phyloP scores from a whole-genome alignment of 2,113 vertebrate genomes.

The Alectura lathami region DNA sequence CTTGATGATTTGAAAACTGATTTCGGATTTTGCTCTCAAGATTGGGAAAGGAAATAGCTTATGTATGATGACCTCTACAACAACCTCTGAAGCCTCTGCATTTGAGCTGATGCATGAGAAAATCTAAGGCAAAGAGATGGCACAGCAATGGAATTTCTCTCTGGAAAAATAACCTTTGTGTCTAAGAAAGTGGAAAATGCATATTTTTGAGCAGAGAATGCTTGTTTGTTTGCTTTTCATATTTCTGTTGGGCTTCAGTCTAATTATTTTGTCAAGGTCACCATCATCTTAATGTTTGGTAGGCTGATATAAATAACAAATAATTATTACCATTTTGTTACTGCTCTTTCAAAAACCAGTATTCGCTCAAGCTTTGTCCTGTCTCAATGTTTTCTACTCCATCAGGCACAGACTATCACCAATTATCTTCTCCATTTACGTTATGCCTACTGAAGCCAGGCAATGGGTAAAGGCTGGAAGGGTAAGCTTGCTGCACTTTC shows the following conservation, averaged over 20 bases:
- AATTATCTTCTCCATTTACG: background rate
- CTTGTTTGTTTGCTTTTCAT: background rate
- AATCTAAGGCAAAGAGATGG: background rate
- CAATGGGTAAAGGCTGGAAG: accelerated
- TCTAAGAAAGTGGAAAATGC: background rate
- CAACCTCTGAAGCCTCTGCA: background rate
- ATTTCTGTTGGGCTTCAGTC: background rate
- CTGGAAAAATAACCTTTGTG: background rate
- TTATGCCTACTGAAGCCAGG: background rate
- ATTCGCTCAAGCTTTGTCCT: background rate
- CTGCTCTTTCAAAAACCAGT: background rate
- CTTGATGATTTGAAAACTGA: conserved; percentile 3
- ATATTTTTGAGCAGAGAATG: background rate
- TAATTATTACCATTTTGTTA: background rate
- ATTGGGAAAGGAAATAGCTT: background rate
- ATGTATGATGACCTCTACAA: background rate
- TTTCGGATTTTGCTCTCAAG: conserved; percentile 17
- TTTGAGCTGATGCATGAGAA: conserved; percentile 1
- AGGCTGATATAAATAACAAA: background rate
- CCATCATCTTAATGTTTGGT: background rate
- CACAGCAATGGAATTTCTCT: conserved; percentile 1
- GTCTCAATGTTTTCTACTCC: background rate
- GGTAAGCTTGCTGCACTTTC: background rate
- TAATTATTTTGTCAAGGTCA: background rate
- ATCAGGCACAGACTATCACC: background rate